A percentile compares a stretch with the other conserved stretches of the same genome.
phyloP scores from a whole-genome alignment of 2,113 vertebrate species.

The Butorides virescens region DNA sequence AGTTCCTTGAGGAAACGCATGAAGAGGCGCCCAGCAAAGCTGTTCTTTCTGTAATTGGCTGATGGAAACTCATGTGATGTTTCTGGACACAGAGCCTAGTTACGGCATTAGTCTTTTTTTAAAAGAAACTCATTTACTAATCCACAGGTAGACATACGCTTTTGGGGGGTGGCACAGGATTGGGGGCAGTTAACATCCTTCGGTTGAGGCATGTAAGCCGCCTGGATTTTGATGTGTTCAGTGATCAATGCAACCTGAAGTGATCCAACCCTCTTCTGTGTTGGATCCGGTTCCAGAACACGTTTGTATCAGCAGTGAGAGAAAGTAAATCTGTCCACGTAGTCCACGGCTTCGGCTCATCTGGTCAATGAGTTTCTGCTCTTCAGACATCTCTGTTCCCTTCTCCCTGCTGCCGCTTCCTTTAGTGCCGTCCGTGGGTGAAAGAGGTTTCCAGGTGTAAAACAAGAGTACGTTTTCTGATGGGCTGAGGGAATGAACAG shows the following conservation, averaged over 20 bases:
- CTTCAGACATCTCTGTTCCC: background rate
- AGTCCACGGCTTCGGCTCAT: background rate
- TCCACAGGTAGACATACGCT: background rate
- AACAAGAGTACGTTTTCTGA: background rate
- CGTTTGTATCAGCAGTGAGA: background rate
- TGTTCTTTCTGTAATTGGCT: background rate
- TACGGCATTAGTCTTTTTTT: background rate
- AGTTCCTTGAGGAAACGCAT: fast-evolving
- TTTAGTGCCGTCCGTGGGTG: fast-evolving
- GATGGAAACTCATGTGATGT: background rate
- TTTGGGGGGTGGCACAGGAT: background rate
- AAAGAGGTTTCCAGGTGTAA: background rate
- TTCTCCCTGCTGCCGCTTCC: background rate
- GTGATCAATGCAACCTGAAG: background rate
- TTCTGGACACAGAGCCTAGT: background rate
- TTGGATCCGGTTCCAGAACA: background rate
- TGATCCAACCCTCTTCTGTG: background rate
- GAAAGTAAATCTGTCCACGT: fast-evolving
- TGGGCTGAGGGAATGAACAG: background rate
- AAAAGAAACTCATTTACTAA: background rate
- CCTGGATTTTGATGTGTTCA: background rate
- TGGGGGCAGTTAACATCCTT: background rate
- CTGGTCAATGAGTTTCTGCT: background rate
- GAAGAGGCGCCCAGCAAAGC: background rate
- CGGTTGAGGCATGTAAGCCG: background rate